Evolutionary conservation across 2,888 invertebrate species (phyloP), one percentile per base, ranked within the genome.

Genomic region (Cetonia aurata): DNA sequence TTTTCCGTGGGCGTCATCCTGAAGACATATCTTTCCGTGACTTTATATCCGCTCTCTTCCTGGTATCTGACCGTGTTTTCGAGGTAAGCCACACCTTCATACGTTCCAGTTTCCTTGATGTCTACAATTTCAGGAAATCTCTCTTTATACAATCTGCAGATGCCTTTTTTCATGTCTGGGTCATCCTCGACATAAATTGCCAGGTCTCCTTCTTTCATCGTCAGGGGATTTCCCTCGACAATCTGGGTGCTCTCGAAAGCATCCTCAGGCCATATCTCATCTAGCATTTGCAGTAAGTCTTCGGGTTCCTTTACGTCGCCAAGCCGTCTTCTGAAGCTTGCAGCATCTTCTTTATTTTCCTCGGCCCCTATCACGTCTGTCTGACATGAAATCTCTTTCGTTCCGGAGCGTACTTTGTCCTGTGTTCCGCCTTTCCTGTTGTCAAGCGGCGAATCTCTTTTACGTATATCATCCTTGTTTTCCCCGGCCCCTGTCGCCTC

Each of bases 121-220:
- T 95, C 1, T 90, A 96, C 10, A 96, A 96, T 85, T 95, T 94
- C 0, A 88, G 96, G n/a, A 89, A 96, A 78, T 96, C 96, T 81
- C 86, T 96, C n/a, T 96, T 96, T 81, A 94, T 94, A 0, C 94
- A 96, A 83, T 81, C 96, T 25, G 88, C 89, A 72, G 89, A 44
- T 44, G 6, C 44, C 44, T 6, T 44, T 44, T 3, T 44, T 44
- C 44, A 44, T 44, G 1, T 44, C 44, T 3, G 6, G 44, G 6
- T 44, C 44, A 1, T 6, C 44, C 6, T 44, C 44, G 2, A 44
- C 44, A 13, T 44, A 44, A 1, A 44, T 6, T 44, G 44, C 44
- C 10, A 44, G 44, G 44, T 44, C 44, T 44, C 44, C 44, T 13
- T 44, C 44, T 3, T 2, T 1, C 12, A 3, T 44, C 6, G 3